Percentiles rank a stretch among this genome's conserved stretches.
phyloP scores from a whole-genome alignment of 2,797 vertebrate genomes.

The Sebastiscus tertius region DNA sequence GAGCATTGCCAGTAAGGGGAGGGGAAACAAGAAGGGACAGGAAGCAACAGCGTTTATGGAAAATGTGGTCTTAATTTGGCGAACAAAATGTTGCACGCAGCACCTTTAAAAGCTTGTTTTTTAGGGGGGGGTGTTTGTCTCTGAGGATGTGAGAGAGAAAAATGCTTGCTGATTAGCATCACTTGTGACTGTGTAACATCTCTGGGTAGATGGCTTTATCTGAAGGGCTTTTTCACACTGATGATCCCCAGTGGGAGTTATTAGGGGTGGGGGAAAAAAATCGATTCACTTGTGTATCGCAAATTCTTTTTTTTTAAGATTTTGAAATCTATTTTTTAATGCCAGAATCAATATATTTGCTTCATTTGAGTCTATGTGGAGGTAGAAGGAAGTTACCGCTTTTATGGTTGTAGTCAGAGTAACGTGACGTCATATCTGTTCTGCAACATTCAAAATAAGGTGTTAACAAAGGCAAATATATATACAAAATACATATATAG shows the following conservation, averaged over 20 bases:
- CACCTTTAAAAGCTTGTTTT: conserved; percentile 16
- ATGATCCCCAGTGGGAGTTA: neutral
- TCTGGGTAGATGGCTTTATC: neutral
- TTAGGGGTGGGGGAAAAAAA: too few species aligned
- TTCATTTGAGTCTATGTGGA: neutral
- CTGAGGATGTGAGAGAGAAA: neutral
- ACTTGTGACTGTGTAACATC: neutral
- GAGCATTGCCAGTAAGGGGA: conserved; percentile 29
- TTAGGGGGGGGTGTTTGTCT: neutral
- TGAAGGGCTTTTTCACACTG: neutral
- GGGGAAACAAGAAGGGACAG: conserved; percentile 46
- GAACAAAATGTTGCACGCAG: conserved; percentile 42
- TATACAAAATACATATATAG: too few species aligned
- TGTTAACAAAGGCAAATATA: too few species aligned
- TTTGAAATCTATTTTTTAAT: neutral
- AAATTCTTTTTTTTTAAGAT: neutral
- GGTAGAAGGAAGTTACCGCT: neutral
- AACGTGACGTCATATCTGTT: too few species aligned
- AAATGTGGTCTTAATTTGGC: conserved; percentile 64
- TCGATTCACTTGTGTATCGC: neutral
- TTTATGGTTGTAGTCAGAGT: too few species aligned
- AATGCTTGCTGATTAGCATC: neutral
- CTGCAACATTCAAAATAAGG: too few species aligned
- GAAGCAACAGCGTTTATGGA: conserved; percentile 61
- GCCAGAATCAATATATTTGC: too few species aligned